Evolutionary conservation across 2,797 vertebrate genomes (phyloP).

Genomic region (Mus minutoides): DNA sequence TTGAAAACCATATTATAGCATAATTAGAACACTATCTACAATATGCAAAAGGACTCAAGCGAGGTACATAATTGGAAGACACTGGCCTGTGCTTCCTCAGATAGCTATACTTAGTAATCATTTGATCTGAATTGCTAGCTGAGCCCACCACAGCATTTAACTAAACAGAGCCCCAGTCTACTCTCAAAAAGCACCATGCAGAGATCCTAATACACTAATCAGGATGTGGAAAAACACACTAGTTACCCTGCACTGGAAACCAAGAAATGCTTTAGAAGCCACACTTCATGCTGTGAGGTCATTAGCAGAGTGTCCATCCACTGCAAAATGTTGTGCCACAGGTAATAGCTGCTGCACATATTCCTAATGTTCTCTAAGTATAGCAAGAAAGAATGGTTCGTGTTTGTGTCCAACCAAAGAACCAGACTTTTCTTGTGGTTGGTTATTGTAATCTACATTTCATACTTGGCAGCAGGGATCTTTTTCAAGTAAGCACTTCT

Average conservation of each 20-base stretch:
- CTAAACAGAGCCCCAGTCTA: background rate
- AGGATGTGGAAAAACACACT: constrained; percentile 36
- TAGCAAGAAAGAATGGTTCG: background rate
- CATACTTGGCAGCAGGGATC: background rate
- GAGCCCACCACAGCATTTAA: background rate
- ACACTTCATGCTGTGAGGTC: constrained; percentile 26
- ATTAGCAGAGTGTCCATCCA: constrained; percentile 16
- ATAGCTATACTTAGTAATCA: background rate
- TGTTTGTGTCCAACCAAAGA: background rate
- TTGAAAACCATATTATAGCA: background rate
- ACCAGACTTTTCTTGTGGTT: background rate
- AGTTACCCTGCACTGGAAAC: background rate
- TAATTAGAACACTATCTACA: background rate
- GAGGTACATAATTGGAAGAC: background rate
- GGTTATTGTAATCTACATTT: constrained; percentile 35
- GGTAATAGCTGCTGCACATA: background rate
- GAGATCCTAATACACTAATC: constrained; percentile 27
- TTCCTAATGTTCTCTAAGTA: constrained; percentile 28
- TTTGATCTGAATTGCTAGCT: constrained; percentile 13
- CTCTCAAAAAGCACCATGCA: constrained; percentile 19
- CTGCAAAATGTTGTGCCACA: constrained; percentile 50
- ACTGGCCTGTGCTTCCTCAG: background rate
- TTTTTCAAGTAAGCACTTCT: constrained; percentile 24
- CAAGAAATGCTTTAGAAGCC: background rate
- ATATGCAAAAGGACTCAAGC: background rate